Base-by-base conservation (phyloP, 2,113 vertebrate genomes). In the Cervus canadensis region DNA sequence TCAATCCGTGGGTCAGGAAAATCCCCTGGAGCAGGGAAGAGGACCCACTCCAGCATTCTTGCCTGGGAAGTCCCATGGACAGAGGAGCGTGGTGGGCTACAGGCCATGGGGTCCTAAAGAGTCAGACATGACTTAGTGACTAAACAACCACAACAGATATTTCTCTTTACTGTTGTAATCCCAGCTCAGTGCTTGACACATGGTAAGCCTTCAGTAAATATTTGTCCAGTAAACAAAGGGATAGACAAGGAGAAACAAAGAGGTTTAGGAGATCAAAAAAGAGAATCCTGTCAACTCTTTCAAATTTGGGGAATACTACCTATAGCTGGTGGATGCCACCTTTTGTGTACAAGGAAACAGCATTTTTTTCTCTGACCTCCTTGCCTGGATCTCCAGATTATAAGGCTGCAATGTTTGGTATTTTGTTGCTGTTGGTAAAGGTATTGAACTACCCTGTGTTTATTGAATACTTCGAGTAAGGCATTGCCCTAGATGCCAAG, bases 331-430 rank as follows among this genome's bases (percentile, higher is more conserved):
- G 16, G 62, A 21, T n/a, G 17, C 83, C 52, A 56, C 10, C 17
- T 2, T 2, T 87, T 43, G 19, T 2, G 19, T 6, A 14, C 17
- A 67, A 93, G 57, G 43, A 40, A 64, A 23, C 3, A 79, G 12
- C 7, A 1, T 8, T 76, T 50, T 74, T 28, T 2, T 0, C 87
- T 74, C 36, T 17, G 25, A 11, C 7, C 7, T 87, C 11, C 2
- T 9, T 10, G 17, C 59, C 14, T 30, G 17, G 9, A 23, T n/a
- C 30, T 60, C n/a, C 45, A 33, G 52, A 71, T 40, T 3, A n/a
- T 1, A 54, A 71, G 60, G 4, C 50, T 13, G 9, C 0, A 0
- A 12, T 59, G 23, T 4, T 28, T 11, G 1, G n/a, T 82, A 28
- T 15, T 67, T 84, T 17, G 7, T 23, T 67, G 28, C 1, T 25